These are phyloP conservation scores for Drosophila dives DNA, from an alignment of 2,888 invertebrate species.

Conservation along the genomic window DNA sequence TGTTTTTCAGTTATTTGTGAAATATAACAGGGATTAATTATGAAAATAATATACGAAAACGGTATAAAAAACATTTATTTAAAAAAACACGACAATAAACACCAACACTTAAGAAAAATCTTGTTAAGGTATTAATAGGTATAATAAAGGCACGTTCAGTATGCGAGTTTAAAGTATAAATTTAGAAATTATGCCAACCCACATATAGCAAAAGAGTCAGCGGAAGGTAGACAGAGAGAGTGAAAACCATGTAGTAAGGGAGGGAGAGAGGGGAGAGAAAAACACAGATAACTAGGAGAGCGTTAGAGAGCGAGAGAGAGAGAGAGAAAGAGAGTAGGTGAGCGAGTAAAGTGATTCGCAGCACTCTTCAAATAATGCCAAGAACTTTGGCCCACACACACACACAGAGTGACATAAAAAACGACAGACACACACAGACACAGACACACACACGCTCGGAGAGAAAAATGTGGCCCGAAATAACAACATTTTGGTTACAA, in stretches of 20 bases:
- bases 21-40: slow-evolving; percentile 3
- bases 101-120: slow-evolving; percentile 42
- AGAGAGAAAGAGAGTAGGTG: slow-evolving; percentile 56
- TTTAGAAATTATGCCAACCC: slow-evolving; percentile 72
- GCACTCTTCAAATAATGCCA: slow-evolving; percentile 74
- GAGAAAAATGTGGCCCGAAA: slow-evolving; percentile 69
- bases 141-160: slow-evolving; percentile 33
- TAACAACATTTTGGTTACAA: slow-evolving; percentile 81
- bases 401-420: slow-evolving; percentile 38
- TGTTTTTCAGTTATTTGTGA: slow-evolving; percentile 3
- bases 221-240: slow-evolving; percentile 8
- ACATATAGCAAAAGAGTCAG: slow-evolving; percentile 33
- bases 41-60: slow-evolving; percentile 14
- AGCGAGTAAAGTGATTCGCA: slow-evolving; percentile 54
- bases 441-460: slow-evolving; percentile 27
- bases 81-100: slow-evolving; percentile 55
- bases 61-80: slow-evolving; percentile 42
- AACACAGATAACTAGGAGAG: not conserved
- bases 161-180: slow-evolving; percentile 57
- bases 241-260: slow-evolving; percentile 8
- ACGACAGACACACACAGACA: slow-evolving; percentile 21
- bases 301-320: slow-evolving; percentile 4
- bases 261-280: not conserved
- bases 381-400: slow-evolving; percentile 61
- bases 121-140: slow-evolving; percentile 14